phyloP scores from a whole-genome alignment of 2,113 vertebrate genomes.

The Saguinus midas region DNA sequence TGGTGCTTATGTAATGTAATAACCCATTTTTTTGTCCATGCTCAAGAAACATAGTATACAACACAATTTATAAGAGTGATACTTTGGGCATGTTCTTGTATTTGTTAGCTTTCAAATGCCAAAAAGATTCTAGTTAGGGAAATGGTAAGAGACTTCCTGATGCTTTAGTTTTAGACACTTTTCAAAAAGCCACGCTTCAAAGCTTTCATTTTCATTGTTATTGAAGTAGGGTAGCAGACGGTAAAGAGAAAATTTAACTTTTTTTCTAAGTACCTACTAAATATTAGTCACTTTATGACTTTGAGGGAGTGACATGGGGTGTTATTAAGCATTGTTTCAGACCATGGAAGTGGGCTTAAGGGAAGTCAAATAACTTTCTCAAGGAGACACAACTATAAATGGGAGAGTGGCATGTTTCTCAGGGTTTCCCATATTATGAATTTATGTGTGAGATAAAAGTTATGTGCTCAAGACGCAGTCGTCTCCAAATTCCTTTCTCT shows the following conservation, averaged over 20 bases:
- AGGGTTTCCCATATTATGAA: not conserved
- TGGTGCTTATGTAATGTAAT: slow-evolving; percentile 55
- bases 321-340: not conserved
- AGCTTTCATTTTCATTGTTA: not conserved
- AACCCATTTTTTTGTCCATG: slow-evolving; percentile 32
- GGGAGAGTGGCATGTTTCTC: not conserved
- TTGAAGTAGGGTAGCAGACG: not conserved
- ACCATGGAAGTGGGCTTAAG: not conserved
- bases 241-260: not conserved
- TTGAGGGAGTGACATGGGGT: not conserved
- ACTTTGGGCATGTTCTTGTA: not conserved
- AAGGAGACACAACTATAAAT: not conserved
- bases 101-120: not conserved
- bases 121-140: not conserved
- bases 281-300: not conserved
- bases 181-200: not conserved
- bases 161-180: not conserved
- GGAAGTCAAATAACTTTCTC: not conserved
- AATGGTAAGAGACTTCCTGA: slow-evolving; percentile 37
- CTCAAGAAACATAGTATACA: slow-evolving; percentile 42
- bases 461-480: not conserved
- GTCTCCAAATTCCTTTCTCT: not conserved
- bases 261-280: not conserved
- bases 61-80: slow-evolving; percentile 5
- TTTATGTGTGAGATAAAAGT: not conserved